These are phyloP conservation scores for Lasioglossum figueresi DNA, from an alignment of 2,888 invertebrate genomes.

Conservation along the genomic window DNA sequence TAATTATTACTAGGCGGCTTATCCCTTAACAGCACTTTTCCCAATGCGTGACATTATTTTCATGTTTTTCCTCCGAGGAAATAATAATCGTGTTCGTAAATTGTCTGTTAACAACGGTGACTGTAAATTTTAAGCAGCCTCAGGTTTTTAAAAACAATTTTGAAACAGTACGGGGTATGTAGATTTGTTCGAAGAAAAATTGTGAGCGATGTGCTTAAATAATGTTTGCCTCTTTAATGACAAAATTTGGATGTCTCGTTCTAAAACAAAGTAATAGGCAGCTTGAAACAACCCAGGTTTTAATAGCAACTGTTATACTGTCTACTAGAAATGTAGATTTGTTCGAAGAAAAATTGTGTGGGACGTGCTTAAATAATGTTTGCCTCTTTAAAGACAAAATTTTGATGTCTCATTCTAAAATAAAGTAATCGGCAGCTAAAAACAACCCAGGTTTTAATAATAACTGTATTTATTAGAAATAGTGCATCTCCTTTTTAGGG, in stretches of 20 bases:
- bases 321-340: background rate
- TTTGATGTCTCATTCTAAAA: background rate
- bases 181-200: background rate
- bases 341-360: background rate
- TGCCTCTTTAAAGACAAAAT: background rate
- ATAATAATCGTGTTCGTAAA: background rate
- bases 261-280: background rate
- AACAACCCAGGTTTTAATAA: background rate
- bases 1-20: background rate
- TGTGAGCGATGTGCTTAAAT: background rate
- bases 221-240: background rate
- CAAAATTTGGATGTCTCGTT: too few species aligned
- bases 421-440: background rate
- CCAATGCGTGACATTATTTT: background rate
- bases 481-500: background rate
- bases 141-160: background rate
- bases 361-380: background rate
- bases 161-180: background rate
- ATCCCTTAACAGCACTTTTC: background rate
- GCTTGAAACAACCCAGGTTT: background rate
- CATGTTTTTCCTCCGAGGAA: background rate
- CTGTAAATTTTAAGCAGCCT: background rate
- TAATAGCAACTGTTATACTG: background rate
- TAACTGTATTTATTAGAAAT: background rate
- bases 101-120: background rate